Percentiles rank a stretch among this genome's conserved stretches.
Evolutionary conservation across 2,888 invertebrate genomes (phyloP).

Genomic region (Cecidostiba fungosa): DNA sequence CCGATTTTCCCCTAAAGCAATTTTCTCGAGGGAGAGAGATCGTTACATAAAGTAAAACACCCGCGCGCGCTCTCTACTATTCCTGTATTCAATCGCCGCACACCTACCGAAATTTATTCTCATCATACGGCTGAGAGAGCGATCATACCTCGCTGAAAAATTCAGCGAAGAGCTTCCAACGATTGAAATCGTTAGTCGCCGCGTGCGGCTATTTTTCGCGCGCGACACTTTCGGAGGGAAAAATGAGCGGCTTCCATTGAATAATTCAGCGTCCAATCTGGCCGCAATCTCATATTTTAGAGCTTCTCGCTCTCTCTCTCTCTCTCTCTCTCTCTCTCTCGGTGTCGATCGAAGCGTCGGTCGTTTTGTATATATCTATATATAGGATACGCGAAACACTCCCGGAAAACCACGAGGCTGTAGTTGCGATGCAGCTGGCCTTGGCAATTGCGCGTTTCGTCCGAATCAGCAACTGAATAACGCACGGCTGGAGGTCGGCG

Average conservation of each 20-base stretch:
- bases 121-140: neutral
- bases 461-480: neutral
- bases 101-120: neutral
- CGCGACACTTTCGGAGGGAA: neutral
- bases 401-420: neutral
- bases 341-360: neutral
- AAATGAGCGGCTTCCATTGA: slow-evolving; percentile 14
- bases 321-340: too few relatives aligned
- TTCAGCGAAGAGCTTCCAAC: neutral
- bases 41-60: neutral
- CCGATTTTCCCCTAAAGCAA: slow-evolving; percentile 10
- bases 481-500: neutral
- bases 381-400: neutral
- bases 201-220: neutral
- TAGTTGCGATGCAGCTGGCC: neutral
- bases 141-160: neutral
- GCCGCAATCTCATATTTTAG: slow-evolving; percentile 49
- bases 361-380: neutral
- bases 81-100: neutral
- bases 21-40: neutral
- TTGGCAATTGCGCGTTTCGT: slow-evolving; percentile 6
- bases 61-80: too few relatives aligned
- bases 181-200: neutral
- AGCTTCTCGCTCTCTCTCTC: neutral
- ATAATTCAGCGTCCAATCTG: slow-evolving; percentile 52